These are phyloP conservation scores for Anodontia alba DNA, from an alignment of 2,888 invertebrate species.

Conservation along the genomic window DNA sequence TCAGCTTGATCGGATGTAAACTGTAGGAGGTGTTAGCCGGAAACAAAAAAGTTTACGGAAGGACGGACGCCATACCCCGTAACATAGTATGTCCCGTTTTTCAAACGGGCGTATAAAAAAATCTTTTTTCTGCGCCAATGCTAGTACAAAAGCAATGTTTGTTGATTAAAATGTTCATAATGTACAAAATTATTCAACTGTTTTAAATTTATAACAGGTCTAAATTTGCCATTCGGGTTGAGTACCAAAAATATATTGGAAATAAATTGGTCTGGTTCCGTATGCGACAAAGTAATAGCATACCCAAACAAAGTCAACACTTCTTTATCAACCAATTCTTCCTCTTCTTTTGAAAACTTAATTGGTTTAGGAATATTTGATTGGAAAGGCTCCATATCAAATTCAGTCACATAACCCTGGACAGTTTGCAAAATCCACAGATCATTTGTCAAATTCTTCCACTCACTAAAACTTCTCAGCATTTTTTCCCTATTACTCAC, in stretches of 20 bases:
- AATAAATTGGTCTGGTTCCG: slow-evolving; percentile 3
- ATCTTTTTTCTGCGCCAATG: slow-evolving; percentile 29
- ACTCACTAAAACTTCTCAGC: background rate
- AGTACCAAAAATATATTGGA: slow-evolving; percentile 16
- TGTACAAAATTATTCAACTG: slow-evolving; percentile 6
- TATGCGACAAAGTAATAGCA: background rate
- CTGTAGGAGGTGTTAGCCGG: slow-evolving; percentile 27
- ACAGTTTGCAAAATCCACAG: slow-evolving; percentile 4
- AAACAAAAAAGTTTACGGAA: too few relatives aligned
- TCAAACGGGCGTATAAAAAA: too few relatives aligned
- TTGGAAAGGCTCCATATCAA: background rate
- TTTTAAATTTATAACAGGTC: slow-evolving; percentile 27
- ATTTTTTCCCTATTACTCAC: background rate
- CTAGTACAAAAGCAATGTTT: slow-evolving; percentile 3
- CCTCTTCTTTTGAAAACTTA: slow-evolving; percentile 3
- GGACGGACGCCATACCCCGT: too few relatives aligned
- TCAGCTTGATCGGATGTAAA: too few relatives aligned
- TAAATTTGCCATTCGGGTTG: slow-evolving; percentile 31
- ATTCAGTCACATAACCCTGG: slow-evolving; percentile 7
- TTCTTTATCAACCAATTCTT: slow-evolving; percentile 4
- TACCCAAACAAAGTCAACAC: background rate
- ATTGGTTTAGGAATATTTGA: background rate
- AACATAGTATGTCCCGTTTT: too few relatives aligned
- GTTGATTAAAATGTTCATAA: slow-evolving; percentile 28
- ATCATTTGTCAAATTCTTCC: slow-evolving; percentile 10